These are phyloP conservation scores for Channa argus DNA, from an alignment of 2,113 vertebrate genomes.

Conservation along the genomic window DNA sequence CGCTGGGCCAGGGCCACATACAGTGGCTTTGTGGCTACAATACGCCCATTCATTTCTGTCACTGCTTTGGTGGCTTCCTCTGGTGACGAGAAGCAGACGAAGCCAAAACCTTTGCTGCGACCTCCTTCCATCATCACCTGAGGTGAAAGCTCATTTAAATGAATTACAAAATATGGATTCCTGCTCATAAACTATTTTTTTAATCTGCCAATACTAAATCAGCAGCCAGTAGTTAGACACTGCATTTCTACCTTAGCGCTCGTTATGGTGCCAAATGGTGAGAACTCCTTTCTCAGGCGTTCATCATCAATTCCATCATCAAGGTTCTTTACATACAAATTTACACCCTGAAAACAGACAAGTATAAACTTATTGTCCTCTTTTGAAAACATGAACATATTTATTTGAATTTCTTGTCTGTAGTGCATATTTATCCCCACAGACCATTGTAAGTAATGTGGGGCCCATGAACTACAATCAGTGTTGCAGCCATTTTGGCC, in stretches of 20 bases:
- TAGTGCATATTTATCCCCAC: slow-evolving; percentile 71
- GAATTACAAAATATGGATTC: background rate
- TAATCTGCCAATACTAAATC: too few species aligned
- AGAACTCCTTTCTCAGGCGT: slow-evolving; percentile 94
- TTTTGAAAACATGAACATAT: too few species aligned
- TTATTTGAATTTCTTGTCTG: slow-evolving; percentile 49
- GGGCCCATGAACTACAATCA: slow-evolving; percentile 75
- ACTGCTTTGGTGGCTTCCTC: slow-evolving; percentile 99
- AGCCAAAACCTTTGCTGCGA: slow-evolving; percentile 97
- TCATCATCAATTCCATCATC: slow-evolving; percentile 98
- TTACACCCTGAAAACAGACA: slow-evolving; percentile 88
- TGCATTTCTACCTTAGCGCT: slow-evolving; percentile 93
- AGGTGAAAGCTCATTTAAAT: background rate
- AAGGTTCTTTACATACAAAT: slow-evolving; percentile 98
- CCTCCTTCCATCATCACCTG: slow-evolving; percentile 99
- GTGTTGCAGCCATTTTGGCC: slow-evolving; percentile 80
- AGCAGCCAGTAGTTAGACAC: too few species aligned
- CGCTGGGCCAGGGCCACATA: slow-evolving; percentile 97
- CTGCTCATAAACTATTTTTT: background rate
- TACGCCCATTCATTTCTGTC: slow-evolving; percentile 98
- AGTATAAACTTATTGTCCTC: background rate
- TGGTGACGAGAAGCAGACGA: slow-evolving; percentile 97
- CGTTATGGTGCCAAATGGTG: slow-evolving; percentile 96
- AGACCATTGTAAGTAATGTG: slow-evolving; percentile 31
- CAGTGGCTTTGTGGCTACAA: slow-evolving; percentile 96